Percentiles rank a stretch among this genome's conserved stretches.
Conservation (phyloP, 1,140 invertebrate species). For the Capitella teleta region DNA sequence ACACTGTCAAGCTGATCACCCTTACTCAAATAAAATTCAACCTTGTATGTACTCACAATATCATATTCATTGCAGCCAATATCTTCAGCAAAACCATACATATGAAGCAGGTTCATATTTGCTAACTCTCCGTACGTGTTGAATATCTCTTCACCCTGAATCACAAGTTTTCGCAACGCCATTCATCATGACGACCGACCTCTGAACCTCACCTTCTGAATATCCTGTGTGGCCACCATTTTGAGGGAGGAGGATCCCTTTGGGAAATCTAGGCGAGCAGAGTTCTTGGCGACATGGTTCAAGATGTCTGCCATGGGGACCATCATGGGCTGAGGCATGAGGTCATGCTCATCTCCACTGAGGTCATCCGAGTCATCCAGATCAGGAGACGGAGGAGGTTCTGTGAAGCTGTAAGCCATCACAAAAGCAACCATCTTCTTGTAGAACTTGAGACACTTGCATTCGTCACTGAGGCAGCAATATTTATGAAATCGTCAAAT, state of each 20-base stretch:
- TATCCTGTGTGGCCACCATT: slow-evolving; percentile 33
- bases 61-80: slow-evolving; percentile 35
- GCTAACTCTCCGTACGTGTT: slow-evolving; percentile 41
- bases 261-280: slow-evolving; percentile 37
- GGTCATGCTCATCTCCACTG: slow-evolving; percentile 3
- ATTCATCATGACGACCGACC: neutral
- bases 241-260: slow-evolving; percentile 29
- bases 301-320: slow-evolving; percentile 42
- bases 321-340: slow-evolving; percentile 32
- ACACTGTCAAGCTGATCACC: no score
- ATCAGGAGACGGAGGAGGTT: slow-evolving; percentile 20
- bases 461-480: slow-evolving; percentile 18
- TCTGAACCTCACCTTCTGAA: slow-evolving; percentile 27
- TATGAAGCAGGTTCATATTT: slow-evolving; percentile 37
- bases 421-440: slow-evolving; percentile 43
- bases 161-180: neutral
- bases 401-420: slow-evolving; percentile 44
- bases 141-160: slow-evolving; percentile 40
- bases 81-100: slow-evolving; percentile 42
- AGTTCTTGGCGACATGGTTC: slow-evolving; percentile 41
- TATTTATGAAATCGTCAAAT: neutral
- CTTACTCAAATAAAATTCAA: no score
- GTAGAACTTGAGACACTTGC: slow-evolving; percentile 29
- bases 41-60: slow-evolving; percentile 24
- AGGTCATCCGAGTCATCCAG: slow-evolving; percentile 17